Conservation (phyloP, 2,113 vertebrate genomes). For the Campylomormyrus tamandua region DNA sequence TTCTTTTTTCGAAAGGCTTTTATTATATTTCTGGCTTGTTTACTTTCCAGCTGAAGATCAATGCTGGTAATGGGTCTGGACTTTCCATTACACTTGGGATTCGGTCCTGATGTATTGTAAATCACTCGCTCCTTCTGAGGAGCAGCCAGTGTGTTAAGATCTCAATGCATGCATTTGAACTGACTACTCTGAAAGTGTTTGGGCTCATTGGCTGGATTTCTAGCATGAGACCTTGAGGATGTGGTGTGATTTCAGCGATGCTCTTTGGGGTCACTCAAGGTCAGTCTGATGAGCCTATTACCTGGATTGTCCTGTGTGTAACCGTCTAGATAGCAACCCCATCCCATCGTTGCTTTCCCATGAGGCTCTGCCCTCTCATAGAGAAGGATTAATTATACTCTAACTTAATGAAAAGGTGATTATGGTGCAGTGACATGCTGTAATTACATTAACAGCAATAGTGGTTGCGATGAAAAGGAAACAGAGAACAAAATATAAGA, state of each 20-base stretch:
- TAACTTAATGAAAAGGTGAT: constrained; percentile 45
- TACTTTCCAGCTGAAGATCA: constrained; percentile 6
- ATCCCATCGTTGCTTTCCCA: constrained; percentile 29
- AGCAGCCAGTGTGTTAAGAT: neutral
- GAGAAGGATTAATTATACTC: constrained; percentile 24
- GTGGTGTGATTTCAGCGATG: neutral
- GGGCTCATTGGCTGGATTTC: neutral
- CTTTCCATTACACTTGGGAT: neutral
- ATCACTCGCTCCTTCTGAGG: neutral
- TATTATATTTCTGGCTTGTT: constrained; percentile 13
- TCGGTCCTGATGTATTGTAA: neutral
- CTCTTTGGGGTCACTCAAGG: neutral
- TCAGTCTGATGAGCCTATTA: neutral
- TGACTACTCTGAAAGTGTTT: neutral
- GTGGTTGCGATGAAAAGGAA: constrained; percentile 24
- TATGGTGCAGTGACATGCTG: constrained; percentile 35
- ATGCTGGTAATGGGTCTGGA: constrained; percentile 9
- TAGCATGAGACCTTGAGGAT: neutral
- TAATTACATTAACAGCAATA: constrained; percentile 40
- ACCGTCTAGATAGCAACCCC: constrained; percentile 30
- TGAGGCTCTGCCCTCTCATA: constrained; percentile 37
- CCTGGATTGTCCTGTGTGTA: constrained; percentile 29
- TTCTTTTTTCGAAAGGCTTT: neutral
- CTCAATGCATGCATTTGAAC: neutral
- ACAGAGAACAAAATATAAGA: constrained; percentile 29